Base-by-base conservation (phyloP, 2,113 vertebrate genomes). In the Cavia porcellus region DNA sequence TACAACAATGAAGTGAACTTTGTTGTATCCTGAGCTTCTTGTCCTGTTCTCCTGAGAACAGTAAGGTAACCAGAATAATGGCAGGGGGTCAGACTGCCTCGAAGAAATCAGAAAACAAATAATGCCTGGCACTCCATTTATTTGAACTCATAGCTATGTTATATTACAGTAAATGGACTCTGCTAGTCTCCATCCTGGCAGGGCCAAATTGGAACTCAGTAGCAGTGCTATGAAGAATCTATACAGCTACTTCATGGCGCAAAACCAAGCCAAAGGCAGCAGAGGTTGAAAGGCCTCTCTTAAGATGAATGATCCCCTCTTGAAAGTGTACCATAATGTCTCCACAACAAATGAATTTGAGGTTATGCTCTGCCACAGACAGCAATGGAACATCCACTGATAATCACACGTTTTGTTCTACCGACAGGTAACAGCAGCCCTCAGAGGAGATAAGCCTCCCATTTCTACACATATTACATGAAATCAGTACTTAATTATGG, bases 401-500 rank as follows among this genome's bases (percentile, higher is more conserved):
- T 94, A 96, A 93, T 81, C 96, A 94, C 85, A 59, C 57, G 47
- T 95, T 97, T 91, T 96, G 90, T 94, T 96, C 83, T 70, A 45
- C 74, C 0, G 2, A 92, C 88, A 95, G 96, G n/a, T 95, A 96
- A 94, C 92, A 91, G 47, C 57, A 92, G 61, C 86, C 66, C 86
- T 89, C 74, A 89, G 87, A 96, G 72, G 95, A 97, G 86, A 90
- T 96, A 92, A 83, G 84, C 62, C 50, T 89, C 79, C 84, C 75
- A 90, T 30, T 5, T 96, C 83, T 50, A 93, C 75, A 89, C 89
- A 72, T 8, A 3, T 86, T 95, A 95, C 89, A 89, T 28, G 64
- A 97, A 96, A 97, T 98, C 98, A 95, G 98, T 98, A 98, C 80
- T 91, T 97, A 91, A 97, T 97, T 96, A 96, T 42, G 87, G 80